Conservation (phyloP, 2,113 vertebrate genomes). For the Rhinolophus ferrumequinum region DNA sequence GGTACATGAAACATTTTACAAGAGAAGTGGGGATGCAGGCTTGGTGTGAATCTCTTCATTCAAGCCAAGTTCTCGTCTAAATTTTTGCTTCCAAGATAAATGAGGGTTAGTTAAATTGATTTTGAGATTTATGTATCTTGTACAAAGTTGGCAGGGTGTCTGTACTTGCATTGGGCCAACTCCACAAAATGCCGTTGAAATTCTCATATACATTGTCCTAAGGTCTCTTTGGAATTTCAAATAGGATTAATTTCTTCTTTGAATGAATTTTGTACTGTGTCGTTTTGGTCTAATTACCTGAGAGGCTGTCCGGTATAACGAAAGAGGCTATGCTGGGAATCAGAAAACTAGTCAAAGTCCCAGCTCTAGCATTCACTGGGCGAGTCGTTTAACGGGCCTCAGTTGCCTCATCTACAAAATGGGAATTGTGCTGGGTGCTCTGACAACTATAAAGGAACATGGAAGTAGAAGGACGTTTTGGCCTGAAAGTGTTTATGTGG, state of each 20-base stretch:
- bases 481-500: background rate
- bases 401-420: background rate
- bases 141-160: slow-evolving; percentile 22
- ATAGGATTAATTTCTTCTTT: slow-evolving; percentile 12
- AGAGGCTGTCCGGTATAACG: background rate
- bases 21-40: background rate
- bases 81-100: slow-evolving; percentile 71
- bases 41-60: slow-evolving; percentile 61
- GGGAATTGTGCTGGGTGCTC: background rate
- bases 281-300: slow-evolving; percentile 46
- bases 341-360: slow-evolving; percentile 14
- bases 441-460: slow-evolving; percentile 12
- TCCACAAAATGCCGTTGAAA: slow-evolving; percentile 32
- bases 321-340: background rate
- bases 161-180: background rate
- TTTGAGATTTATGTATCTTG: slow-evolving; percentile 52
- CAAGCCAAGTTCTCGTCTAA: slow-evolving; percentile 57
- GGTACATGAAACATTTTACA: slow-evolving; percentile 48
- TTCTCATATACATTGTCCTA: background rate
- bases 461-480: background rate
- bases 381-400: background rate
- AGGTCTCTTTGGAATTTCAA: slow-evolving; percentile 39
- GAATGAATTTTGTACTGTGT: background rate
- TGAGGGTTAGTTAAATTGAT: slow-evolving; percentile 46
- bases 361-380: background rate